Percentiles rank a stretch among this genome's conserved stretches.
phyloP scores from a whole-genome alignment of 1,140 invertebrate species.

The Hylaeus anthracinus region DNA sequence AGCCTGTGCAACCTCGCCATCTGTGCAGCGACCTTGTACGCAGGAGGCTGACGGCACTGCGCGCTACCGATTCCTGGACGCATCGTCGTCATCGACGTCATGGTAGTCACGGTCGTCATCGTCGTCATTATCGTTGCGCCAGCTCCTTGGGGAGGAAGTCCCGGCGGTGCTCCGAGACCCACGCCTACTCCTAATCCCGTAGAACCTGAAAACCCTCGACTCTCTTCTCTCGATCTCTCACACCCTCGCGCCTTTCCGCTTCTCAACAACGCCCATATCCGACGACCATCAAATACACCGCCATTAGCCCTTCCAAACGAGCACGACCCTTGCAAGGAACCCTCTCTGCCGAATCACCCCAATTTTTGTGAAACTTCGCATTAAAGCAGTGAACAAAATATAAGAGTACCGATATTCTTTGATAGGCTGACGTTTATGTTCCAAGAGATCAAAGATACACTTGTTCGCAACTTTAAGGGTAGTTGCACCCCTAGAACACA shows the following conservation, averaged over 20 bases:
- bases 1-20: slow-evolving; percentile 89
- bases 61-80: slow-evolving; percentile 63
- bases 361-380: too few relatives aligned
- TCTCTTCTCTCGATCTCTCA: slow-evolving; percentile 59
- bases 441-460: too few relatives aligned
- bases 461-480: too few relatives aligned
- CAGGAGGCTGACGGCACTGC: slow-evolving; percentile 84
- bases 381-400: too few relatives aligned
- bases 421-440: too few relatives aligned
- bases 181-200: slow-evolving; percentile 69
- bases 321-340: not conserved
- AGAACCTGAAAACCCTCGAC: slow-evolving; percentile 80
- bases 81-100: slow-evolving; percentile 62
- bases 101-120: slow-evolving; percentile 54
- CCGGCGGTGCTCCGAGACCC: slow-evolving; percentile 73
- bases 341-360: too few relatives aligned
- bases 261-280: slow-evolving; percentile 27
- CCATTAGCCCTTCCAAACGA: slow-evolving; percentile 21
- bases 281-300: slow-evolving; percentile 17
- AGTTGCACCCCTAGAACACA: too few relatives aligned
- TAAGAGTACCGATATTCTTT: too few relatives aligned
- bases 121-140: slow-evolving; percentile 62
- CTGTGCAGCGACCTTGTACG: slow-evolving; percentile 90
- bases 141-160: slow-evolving; percentile 68
- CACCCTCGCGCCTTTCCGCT: not conserved